Conservation (phyloP, 2,888 invertebrate genomes). For the Craniophora ligustri region DNA sequence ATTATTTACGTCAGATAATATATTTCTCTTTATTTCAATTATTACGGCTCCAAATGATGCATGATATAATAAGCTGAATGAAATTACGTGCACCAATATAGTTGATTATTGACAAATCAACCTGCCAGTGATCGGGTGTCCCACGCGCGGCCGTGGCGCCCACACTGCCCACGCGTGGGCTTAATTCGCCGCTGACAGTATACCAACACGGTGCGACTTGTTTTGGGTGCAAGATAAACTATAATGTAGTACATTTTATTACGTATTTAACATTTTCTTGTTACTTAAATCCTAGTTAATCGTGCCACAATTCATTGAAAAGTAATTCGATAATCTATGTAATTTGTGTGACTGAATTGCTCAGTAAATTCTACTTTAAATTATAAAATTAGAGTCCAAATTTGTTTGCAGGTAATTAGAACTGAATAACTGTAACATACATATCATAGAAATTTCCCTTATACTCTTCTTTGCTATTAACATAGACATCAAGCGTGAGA, state of each 20-base stretch:
- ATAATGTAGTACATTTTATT: constrained; percentile 38
- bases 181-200: constrained; percentile 42
- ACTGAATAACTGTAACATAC: no score
- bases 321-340: no score
- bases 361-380: no score
- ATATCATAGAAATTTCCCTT: no score
- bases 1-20: constrained; percentile 31
- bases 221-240: constrained; percentile 37
- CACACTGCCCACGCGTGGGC: constrained; percentile 67
- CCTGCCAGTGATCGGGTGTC: constrained; percentile 56
- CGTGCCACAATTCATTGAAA: no score
- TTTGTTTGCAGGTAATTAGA: no score
- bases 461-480: no score
- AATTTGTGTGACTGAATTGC: no score
- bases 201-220: constrained; percentile 33
- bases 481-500: no score
- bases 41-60: constrained; percentile 18
- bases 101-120: constrained; percentile 54
- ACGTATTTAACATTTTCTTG: not conserved
- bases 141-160: constrained; percentile 67
- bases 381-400: no score
- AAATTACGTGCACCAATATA: constrained; percentile 41
- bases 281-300: not conserved
- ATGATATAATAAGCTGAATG: constrained; percentile 12
- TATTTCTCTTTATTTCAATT: not conserved